phyloP scores from a whole-genome alignment of 2,113 vertebrate species.

The Nibea albiflora region DNA sequence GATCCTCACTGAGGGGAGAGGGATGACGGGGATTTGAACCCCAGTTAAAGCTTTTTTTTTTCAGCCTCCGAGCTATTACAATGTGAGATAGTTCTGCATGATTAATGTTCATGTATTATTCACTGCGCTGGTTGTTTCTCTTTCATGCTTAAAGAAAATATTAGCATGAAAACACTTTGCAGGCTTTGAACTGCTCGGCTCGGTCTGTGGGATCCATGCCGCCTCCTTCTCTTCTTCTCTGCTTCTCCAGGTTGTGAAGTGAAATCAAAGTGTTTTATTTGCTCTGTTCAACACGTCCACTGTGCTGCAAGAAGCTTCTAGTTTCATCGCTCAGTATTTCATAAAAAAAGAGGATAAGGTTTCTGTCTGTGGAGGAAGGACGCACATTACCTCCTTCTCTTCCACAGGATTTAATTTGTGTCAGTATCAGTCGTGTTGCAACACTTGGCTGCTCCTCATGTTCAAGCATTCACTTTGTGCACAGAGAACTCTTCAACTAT shows the following conservation, averaged over 20 bases:
- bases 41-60: slow-evolving; percentile 8
- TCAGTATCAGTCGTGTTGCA: slow-evolving; percentile 31
- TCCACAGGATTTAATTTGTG: slow-evolving; percentile 8
- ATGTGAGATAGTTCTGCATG: slow-evolving; percentile 53
- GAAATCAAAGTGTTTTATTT: slow-evolving; percentile 29
- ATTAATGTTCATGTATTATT: slow-evolving; percentile 77
- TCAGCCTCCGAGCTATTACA: slow-evolving; percentile 54
- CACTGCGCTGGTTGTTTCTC: slow-evolving; percentile 37
- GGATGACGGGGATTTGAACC: slow-evolving; percentile 62
- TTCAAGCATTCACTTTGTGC: slow-evolving; percentile 8
- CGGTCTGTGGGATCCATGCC: slow-evolving; percentile 12
- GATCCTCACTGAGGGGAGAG: slow-evolving; percentile 31
- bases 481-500: background rate
- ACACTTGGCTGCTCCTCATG: slow-evolving; percentile 25
- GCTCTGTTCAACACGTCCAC: background rate
- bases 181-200: slow-evolving; percentile 63
- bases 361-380: background rate
- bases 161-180: slow-evolving; percentile 61
- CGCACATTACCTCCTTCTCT: background rate
- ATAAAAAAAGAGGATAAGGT: background rate
- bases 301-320: background rate
- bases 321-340: slow-evolving; percentile 3
- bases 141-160: slow-evolving; percentile 71
- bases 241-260: slow-evolving; percentile 10
- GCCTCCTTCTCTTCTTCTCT: slow-evolving; percentile 4